Percentiles rank a stretch among this genome's conserved stretches.
Evolutionary conservation across 2,113 vertebrate genomes (phyloP).

Genomic region (Cinclus cinclus): DNA sequence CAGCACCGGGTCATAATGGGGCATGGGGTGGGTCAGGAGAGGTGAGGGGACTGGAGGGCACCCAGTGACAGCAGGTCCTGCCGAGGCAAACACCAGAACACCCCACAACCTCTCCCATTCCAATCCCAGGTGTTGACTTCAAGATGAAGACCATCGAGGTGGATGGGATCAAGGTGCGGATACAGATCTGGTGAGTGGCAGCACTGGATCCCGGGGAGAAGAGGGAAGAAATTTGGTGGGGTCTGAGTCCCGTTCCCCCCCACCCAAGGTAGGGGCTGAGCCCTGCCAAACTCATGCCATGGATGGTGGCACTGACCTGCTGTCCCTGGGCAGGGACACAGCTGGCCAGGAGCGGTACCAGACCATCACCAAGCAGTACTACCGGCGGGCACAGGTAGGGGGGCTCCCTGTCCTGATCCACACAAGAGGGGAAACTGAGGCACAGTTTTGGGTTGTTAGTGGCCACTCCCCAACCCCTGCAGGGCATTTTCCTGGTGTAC

Average conservation of each 20-base stretch:
- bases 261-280: neutral
- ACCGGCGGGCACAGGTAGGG: constrained; percentile 91
- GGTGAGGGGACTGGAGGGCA: neutral
- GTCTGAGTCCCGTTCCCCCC: rapidly evolving
- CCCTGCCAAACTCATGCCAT: neutral
- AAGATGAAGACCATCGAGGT: constrained; percentile 87
- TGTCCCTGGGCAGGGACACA: constrained; percentile 83
- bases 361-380: constrained; percentile 99
- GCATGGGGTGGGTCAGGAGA: neutral
- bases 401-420: rapidly evolving
- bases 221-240: neutral
- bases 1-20: neutral
- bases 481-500: constrained; percentile 98
- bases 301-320: neutral
- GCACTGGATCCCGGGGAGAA: rapidly evolving
- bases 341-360: constrained; percentile 98
- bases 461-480: rapidly evolving
- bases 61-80: neutral
- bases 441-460: neutral
- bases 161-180: constrained; percentile 82
- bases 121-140: constrained; percentile 62
- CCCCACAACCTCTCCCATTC: neutral
- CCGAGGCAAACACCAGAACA: too few species aligned
- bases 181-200: constrained; percentile 81
- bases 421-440: neutral